These are phyloP conservation scores for Onchidella celtica DNA, from an alignment of 2,888 invertebrate genomes.

Conservation along the genomic window DNA sequence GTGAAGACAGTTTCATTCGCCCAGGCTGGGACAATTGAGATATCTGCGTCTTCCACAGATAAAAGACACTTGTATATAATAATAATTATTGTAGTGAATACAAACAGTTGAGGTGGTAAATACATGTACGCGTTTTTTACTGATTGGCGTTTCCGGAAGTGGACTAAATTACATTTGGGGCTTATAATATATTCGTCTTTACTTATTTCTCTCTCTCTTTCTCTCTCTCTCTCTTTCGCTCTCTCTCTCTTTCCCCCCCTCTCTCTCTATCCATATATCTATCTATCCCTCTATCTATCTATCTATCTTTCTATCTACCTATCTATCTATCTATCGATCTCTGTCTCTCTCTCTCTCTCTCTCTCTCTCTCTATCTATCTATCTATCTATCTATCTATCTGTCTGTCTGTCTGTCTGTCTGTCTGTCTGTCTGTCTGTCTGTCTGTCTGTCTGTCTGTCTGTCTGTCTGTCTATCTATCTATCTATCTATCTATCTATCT, in stretches of 20 bases:
- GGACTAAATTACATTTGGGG: too few species aligned
- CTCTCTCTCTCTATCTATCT: constrained; percentile 1
- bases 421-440: constrained; percentile 19
- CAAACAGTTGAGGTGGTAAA: too few species aligned
- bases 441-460: constrained; percentile 19
- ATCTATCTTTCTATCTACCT: neutral
- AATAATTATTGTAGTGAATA: too few species aligned
- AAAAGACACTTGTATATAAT: too few species aligned
- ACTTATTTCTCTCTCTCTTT: neutral
- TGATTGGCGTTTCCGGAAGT: too few species aligned
- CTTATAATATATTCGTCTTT: neutral
- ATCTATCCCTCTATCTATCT: neutral
- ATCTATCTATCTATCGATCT: neutral
- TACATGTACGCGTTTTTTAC: too few species aligned
- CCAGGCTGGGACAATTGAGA: too few species aligned
- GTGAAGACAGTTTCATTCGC: too few species aligned
- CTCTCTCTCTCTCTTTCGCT: neutral
- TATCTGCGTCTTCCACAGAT: too few species aligned
- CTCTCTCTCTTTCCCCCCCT: neutral
- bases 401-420: constrained; percentile 13
- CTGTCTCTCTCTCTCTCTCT: neutral
- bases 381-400: neutral
- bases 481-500: neutral
- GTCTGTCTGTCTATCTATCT: constrained; percentile 19
- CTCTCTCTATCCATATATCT: too few species aligned